Conservation (phyloP, 2,113 vertebrate species). For the Aegotheles bennettii region DNA sequence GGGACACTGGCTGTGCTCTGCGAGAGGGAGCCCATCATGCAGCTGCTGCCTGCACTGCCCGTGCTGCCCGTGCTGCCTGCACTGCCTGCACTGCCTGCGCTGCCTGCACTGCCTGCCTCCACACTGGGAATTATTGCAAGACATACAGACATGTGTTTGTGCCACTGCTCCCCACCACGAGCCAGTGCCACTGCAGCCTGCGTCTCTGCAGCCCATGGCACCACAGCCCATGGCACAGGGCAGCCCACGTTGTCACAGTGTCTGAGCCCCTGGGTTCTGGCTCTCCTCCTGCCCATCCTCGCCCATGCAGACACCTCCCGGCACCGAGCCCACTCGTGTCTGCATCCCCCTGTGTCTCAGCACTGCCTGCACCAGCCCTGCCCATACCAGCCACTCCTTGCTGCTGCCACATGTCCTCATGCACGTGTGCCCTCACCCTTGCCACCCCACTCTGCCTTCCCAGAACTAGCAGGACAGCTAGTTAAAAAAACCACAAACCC, state of each 20-base stretch:
- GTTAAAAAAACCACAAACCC: background rate
- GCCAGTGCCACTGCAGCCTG: no score
- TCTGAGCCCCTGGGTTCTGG: background rate
- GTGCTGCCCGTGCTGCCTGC: background rate
- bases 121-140: no score
- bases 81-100: background rate
- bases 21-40: background rate
- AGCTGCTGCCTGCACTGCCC: background rate
- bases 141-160: rapidly evolving
- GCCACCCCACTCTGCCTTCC: background rate
- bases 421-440: rapidly evolving
- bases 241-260: background rate
- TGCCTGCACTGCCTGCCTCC: background rate
- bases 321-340: rapidly evolving
- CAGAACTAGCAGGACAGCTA: background rate
- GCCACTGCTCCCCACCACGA: rapidly evolving
- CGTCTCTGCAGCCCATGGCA: no score
- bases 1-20: background rate
- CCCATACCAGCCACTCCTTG: rapidly evolving
- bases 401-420: background rate
- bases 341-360: rapidly evolving
- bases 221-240: background rate
- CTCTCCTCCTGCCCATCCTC: background rate
- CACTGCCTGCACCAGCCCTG: background rate
- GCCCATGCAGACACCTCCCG: rapidly evolving